Percentiles rank a stretch among this genome's conserved stretches.
phyloP scores from a whole-genome alignment of 2,797 vertebrate genomes.

The Scleropages formosus region DNA sequence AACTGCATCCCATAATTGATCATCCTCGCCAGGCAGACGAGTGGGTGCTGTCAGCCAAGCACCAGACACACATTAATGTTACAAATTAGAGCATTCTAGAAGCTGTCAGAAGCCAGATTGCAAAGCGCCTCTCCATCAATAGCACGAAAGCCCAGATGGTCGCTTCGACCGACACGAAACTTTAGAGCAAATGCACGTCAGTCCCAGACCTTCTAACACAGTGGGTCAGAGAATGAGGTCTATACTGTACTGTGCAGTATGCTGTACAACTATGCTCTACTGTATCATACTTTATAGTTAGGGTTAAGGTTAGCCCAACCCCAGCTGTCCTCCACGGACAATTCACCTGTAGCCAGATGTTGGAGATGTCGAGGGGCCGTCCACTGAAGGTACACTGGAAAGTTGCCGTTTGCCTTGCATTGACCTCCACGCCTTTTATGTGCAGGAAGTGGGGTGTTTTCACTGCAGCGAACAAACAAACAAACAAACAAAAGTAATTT shows the following conservation, averaged over 20 bases:
- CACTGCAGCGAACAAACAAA: slow-evolving; percentile 58
- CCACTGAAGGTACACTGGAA: slow-evolving; percentile 90
- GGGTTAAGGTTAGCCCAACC: too few relatives aligned
- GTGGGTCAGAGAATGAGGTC: too few relatives aligned
- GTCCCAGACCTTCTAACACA: too few relatives aligned
- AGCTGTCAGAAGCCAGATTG: slow-evolving; percentile 2
- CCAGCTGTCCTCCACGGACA: too few relatives aligned
- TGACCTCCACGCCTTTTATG: slow-evolving; percentile 91
- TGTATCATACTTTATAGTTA: too few relatives aligned
- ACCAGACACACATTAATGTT: not conserved
- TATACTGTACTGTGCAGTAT: too few relatives aligned
- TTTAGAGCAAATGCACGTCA: too few relatives aligned
- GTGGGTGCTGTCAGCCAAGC: slow-evolving; percentile 17
- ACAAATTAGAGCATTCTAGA: not conserved
- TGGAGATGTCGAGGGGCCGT: slow-evolving; percentile 69
- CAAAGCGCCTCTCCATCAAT: too few relatives aligned
- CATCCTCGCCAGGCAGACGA: slow-evolving; percentile 32
- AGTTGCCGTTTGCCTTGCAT: slow-evolving; percentile 83
- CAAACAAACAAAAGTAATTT: not conserved
- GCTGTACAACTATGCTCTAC: too few relatives aligned
- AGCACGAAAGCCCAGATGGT: too few relatives aligned
- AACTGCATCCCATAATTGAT: not conserved
- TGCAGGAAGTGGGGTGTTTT: slow-evolving; percentile 89
- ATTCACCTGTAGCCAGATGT: slow-evolving; percentile 84
- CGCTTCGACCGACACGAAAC: too few relatives aligned